These are phyloP conservation scores for Metacarcinus magister DNA, from an alignment of 2,888 invertebrate species.

Conservation along the genomic window DNA sequence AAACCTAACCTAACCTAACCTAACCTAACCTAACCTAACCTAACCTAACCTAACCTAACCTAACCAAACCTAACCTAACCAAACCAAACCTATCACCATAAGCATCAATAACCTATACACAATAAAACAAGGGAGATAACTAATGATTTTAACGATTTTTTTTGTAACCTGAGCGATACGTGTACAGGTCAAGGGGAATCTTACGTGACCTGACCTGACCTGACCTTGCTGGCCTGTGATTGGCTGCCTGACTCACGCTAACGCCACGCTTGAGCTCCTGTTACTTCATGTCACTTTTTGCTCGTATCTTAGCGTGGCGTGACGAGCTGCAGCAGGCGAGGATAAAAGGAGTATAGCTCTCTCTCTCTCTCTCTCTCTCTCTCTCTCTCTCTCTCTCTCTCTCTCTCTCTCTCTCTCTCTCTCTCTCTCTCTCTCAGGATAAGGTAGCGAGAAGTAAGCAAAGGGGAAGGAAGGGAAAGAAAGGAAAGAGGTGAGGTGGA, in stretches of 20 bases:
- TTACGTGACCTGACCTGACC: neutral
- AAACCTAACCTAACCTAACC: too few relatives aligned
- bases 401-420: slow-evolving; percentile 64
- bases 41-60: too few relatives aligned
- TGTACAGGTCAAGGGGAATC: neutral
- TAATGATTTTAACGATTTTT: too few relatives aligned
- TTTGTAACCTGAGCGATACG: neutral
- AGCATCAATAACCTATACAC: too few relatives aligned
- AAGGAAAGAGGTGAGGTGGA: too few relatives aligned
- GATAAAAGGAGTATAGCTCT: neutral
- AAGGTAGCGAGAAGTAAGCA: neutral
- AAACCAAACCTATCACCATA: too few relatives aligned
- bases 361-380: too few relatives aligned
- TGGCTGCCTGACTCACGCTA: neutral
- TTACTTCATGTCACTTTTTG: neutral
- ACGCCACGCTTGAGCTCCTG: neutral
- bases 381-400: neutral
- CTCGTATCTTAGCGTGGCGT: neutral
- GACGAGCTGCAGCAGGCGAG: neutral
- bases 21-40: too few relatives aligned
- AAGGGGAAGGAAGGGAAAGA: neutral
- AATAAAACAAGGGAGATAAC: neutral
- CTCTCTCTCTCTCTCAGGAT: neutral
- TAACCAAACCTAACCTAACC: too few relatives aligned
- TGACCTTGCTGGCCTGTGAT: neutral